Percentiles rank a stretch among this genome's conserved stretches.
phyloP scores from a whole-genome alignment of 2,888 invertebrate genomes.

The Drosophila putrida region DNA sequence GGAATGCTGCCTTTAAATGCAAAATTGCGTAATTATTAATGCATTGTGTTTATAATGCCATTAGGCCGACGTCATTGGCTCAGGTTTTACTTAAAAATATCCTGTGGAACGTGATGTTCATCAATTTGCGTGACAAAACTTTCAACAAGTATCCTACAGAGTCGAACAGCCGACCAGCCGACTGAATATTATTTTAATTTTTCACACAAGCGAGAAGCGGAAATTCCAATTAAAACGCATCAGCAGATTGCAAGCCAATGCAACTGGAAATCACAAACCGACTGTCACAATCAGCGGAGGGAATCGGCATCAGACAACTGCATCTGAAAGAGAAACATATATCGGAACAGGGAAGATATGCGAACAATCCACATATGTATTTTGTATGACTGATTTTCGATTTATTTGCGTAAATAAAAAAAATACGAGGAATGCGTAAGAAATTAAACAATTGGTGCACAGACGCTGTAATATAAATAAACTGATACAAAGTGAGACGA shows the following conservation, averaged over 20 bases:
- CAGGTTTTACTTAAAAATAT: slow-evolving; percentile 8
- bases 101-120: slow-evolving; percentile 10
- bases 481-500: slow-evolving; percentile 65
- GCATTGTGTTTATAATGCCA: slow-evolving; percentile 47
- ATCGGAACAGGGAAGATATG: slow-evolving; percentile 6
- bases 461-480: slow-evolving; percentile 64
- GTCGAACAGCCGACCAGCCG: neutral
- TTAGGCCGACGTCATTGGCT: slow-evolving; percentile 30
- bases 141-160: slow-evolving; percentile 2
- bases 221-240: slow-evolving; percentile 81
- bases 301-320: slow-evolving; percentile 33
- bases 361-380: neutral
- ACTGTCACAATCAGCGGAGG: slow-evolving; percentile 20
- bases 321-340: slow-evolving; percentile 42
- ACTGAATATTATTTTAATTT: slow-evolving; percentile 74
- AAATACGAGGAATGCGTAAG: slow-evolving; percentile 6
- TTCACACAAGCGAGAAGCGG: slow-evolving; percentile 67
- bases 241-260: slow-evolving; percentile 51
- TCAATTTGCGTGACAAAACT: slow-evolving; percentile 56
- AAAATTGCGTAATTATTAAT: slow-evolving; percentile 61
- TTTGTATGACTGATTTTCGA: slow-evolving; percentile 66
- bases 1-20: slow-evolving; percentile 8
- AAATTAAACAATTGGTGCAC: slow-evolving; percentile 45
- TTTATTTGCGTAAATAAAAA: slow-evolving; percentile 72
- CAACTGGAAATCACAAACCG: slow-evolving; percentile 46